Evolutionary conservation across 2,797 vertebrate genomes (phyloP).

Genomic region (Mormyrus proboscirostris): DNA sequence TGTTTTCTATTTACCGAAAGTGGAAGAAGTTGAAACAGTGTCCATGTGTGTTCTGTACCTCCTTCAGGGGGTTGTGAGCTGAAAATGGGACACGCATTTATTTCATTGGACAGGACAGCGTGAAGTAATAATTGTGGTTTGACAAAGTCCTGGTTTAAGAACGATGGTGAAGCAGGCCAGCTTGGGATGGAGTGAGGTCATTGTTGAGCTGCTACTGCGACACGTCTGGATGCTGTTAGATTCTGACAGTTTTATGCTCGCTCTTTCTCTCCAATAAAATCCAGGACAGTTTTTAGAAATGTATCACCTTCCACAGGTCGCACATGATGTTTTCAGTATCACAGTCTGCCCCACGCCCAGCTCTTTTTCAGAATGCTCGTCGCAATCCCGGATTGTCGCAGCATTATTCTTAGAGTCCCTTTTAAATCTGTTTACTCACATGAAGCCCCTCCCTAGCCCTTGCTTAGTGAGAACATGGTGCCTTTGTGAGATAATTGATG

Average conservation of each 20-base stretch:
- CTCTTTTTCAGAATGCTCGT: not conserved
- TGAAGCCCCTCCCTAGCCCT: not conserved
- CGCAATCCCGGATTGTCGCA: not conserved
- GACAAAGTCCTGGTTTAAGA: not conserved
- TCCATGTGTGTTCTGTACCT: not conserved
- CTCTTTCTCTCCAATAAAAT: not conserved
- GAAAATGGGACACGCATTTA: not conserved
- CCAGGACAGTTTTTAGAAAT: not conserved
- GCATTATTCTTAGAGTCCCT: not conserved
- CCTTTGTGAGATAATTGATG: not conserved
- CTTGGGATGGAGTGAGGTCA: not conserved
- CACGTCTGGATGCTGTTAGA: not conserved
- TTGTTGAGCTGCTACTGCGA: not conserved
- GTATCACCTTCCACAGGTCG: not conserved
- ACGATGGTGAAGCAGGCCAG: not conserved
- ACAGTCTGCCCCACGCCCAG: not conserved
- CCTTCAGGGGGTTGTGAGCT: not conserved
- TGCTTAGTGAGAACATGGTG: not conserved
- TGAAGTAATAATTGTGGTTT: not conserved
- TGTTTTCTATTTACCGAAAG: not conserved
- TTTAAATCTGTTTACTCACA: not conserved
- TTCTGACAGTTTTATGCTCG: not conserved
- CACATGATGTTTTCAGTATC: not conserved
- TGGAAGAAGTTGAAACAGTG: not conserved
- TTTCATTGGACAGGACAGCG: not conserved